Evolutionary conservation across 1,140 invertebrate species (phyloP).

Genomic region (Brachionus sp.): DNA sequence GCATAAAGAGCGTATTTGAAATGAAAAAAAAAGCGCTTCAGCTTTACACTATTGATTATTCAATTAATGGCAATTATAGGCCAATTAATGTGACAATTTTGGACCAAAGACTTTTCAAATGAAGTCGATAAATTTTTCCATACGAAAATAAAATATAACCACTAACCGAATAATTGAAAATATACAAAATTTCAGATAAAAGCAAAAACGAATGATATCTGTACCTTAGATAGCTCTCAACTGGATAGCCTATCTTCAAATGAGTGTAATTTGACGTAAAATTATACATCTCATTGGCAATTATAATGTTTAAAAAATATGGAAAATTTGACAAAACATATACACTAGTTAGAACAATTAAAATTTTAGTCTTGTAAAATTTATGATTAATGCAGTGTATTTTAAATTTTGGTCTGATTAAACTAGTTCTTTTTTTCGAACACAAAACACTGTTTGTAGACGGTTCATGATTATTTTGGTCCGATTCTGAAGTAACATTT

Average conservation of each 20-base stretch:
- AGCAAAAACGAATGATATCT: slow-evolving; percentile 9
- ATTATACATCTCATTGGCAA: neutral
- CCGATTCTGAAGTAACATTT: neutral
- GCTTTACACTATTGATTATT: neutral
- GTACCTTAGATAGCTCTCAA: neutral
- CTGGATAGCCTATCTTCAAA: neutral
- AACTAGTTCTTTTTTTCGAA: neutral
- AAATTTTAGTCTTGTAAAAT: slow-evolving; percentile 39
- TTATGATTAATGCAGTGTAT: slow-evolving; percentile 34
- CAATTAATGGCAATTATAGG: neutral
- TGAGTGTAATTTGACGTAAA: neutral
- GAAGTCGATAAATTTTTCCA: slow-evolving; percentile 15
- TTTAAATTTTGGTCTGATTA: neutral
- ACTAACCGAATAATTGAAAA: neutral
- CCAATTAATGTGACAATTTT: neutral
- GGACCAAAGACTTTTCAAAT: neutral
- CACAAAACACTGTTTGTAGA: neutral
- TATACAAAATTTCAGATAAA: slow-evolving; percentile 5
- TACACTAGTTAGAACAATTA: slow-evolving; percentile 5
- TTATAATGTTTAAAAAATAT: slow-evolving; percentile 17
- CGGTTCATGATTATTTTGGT: neutral
- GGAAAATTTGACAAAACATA: slow-evolving; percentile 31
- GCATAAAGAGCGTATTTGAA: too few species aligned
- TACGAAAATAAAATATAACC: slow-evolving; percentile 19
- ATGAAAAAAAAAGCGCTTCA: too few species aligned